Conservation (phyloP, 2,113 vertebrate genomes). For the Orycteropus afer region DNA sequence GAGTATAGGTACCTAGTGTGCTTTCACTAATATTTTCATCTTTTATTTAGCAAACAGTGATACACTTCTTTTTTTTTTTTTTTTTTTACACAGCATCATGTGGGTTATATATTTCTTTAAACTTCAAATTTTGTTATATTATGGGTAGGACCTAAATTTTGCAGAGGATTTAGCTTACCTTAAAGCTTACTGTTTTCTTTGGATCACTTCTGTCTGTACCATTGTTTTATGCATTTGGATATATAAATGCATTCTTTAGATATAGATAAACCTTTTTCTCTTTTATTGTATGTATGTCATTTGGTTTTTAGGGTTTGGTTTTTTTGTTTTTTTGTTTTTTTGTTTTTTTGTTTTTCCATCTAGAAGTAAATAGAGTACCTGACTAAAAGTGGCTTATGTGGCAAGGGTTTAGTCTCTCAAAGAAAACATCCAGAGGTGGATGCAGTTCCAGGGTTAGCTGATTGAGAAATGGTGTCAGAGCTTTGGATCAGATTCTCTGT, state of each 20-base stretch:
- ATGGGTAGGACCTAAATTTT: neutral
- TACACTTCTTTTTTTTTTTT: conserved; percentile 15
- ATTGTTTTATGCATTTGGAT: neutral
- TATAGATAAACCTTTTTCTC: neutral
- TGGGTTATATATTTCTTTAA: neutral
- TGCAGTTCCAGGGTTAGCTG: neutral
- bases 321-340: neutral
- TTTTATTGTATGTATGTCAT: neutral
- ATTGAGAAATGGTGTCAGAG: neutral
- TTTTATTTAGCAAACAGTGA: neutral
- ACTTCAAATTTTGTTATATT: neutral
- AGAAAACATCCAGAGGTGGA: neutral
- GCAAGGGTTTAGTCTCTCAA: neutral
- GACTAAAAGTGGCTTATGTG: neutral
- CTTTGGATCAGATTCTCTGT: neutral
- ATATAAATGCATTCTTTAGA: neutral
- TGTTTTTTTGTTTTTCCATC: neutral
- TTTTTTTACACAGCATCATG: neutral
- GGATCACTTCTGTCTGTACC: neutral
- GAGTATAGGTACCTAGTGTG: neutral
- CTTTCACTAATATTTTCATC: neutral
- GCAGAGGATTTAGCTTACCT: neutral
- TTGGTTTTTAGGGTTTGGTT: too few species aligned
- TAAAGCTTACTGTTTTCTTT: neutral
- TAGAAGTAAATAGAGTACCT: neutral